phyloP scores from a whole-genome alignment of 2,888 invertebrate genomes.

The Hydraecia micacea region DNA sequence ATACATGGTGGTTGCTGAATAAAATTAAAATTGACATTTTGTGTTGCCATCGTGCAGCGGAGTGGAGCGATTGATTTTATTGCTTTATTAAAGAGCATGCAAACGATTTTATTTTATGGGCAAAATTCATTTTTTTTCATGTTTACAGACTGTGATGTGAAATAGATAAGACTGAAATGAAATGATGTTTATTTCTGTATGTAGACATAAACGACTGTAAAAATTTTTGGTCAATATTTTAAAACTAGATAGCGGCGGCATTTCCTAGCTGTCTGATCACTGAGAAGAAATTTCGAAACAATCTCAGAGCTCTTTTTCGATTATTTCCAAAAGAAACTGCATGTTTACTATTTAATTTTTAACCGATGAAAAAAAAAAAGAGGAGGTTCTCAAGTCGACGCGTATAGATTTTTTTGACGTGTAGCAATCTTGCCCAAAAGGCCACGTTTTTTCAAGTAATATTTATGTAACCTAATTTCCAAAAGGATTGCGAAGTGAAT shows the following conservation, averaged over 20 bases:
- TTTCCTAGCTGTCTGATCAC: too few species aligned
- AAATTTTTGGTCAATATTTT: too few species aligned
- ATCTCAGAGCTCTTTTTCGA: not conserved
- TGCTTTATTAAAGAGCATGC: slow-evolving; percentile 80
- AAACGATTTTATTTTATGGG: slow-evolving; percentile 76
- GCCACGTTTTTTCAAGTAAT: not conserved
- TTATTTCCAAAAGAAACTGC: not conserved
- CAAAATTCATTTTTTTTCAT: slow-evolving; percentile 71
- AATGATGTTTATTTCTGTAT: too few species aligned
- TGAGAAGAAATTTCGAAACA: too few species aligned
- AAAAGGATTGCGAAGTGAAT: slow-evolving; percentile 9
- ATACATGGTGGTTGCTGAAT: slow-evolving; percentile 71
- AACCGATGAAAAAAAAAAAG: not conserved
- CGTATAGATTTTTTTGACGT: not conserved
- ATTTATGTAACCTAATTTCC: not conserved
- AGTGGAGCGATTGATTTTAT: slow-evolving; percentile 81
- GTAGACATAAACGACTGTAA: too few species aligned
- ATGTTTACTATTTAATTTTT: not conserved
- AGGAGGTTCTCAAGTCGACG: not conserved
- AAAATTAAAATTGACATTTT: slow-evolving; percentile 83
- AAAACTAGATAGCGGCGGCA: too few species aligned
- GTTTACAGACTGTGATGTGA: slow-evolving; percentile 48
- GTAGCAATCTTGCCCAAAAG: not conserved
- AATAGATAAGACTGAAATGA: not conserved
- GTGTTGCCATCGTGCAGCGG: slow-evolving; percentile 65